phyloP scores from a whole-genome alignment of 2,888 invertebrate genomes.

The Acleris sparsana region DNA sequence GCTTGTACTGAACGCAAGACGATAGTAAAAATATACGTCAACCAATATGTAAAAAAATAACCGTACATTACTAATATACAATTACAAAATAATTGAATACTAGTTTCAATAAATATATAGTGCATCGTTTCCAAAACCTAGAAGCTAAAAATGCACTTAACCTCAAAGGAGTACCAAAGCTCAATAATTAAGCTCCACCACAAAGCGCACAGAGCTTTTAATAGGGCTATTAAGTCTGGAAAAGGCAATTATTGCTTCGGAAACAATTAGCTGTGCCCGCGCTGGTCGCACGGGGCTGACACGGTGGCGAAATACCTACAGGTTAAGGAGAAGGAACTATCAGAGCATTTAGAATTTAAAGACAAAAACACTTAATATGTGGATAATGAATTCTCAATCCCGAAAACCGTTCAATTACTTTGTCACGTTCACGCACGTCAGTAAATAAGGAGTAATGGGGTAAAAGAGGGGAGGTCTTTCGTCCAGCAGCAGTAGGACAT shows the following conservation, averaged over 20 bases:
- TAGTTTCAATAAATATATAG: neutral
- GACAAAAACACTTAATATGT: too few relatives aligned
- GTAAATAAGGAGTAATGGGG: too few relatives aligned
- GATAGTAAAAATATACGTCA: too few relatives aligned
- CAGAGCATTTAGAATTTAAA: neutral
- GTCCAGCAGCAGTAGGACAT: too few relatives aligned
- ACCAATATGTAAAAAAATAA: too few relatives aligned
- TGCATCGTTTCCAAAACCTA: neutral
- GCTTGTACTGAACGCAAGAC: too few relatives aligned
- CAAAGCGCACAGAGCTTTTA: conserved; percentile 45
- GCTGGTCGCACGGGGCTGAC: conserved; percentile 38
- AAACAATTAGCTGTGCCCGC: conserved; percentile 59
- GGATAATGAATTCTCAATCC: too few relatives aligned
- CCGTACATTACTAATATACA: too few relatives aligned
- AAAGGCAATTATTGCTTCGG: conserved; percentile 63
- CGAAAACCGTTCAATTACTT: too few relatives aligned
- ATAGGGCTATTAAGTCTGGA: conserved; percentile 58
- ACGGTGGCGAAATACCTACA: conserved; percentile 25
- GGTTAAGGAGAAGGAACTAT: conserved; percentile 24
- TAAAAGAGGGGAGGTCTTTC: too few relatives aligned
- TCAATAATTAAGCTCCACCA: conserved; percentile 31
- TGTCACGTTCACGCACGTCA: too few relatives aligned
- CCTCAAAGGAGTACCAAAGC: conserved; percentile 12
- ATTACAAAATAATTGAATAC: neutral
- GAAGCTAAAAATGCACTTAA: conserved; percentile 2